These are phyloP conservation scores for Trimorus sp. DNA, from an alignment of 2,888 invertebrate genomes.

Conservation along the genomic window DNA sequence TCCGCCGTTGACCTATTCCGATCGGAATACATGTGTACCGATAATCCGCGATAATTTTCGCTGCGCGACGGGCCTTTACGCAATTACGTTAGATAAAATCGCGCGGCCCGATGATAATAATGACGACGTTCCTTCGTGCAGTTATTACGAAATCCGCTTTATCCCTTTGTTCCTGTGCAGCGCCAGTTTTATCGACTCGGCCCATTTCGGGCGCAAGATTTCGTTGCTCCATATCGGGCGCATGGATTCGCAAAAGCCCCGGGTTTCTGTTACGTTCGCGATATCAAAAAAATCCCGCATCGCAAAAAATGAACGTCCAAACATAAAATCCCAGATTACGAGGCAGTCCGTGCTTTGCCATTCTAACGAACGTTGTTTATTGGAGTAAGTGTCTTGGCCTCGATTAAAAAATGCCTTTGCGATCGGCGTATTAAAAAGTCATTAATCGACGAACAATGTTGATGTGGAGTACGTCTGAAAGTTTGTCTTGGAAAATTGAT, in stretches of 20 bases:
- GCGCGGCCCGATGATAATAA: slow-evolving; percentile 16
- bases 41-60: slow-evolving; percentile 44
- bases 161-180: background rate
- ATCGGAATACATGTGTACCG: slow-evolving; percentile 25
- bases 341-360: too few relatives aligned
- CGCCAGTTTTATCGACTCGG: slow-evolving; percentile 27
- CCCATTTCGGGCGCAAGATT: slow-evolving; percentile 23
- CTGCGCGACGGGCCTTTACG: slow-evolving; percentile 12
- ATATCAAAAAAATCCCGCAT: too few relatives aligned
- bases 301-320: background rate
- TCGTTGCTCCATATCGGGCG: slow-evolving; percentile 23
- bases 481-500: too few relatives aligned
- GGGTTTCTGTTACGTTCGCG: too few relatives aligned
- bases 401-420: slow-evolving; percentile 25
- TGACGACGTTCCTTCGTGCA: slow-evolving; percentile 17
- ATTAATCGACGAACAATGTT: slow-evolving; percentile 19
- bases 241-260: slow-evolving; percentile 9
- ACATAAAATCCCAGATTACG: background rate
- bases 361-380: slow-evolving; percentile 1
- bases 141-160: slow-evolving; percentile 27
- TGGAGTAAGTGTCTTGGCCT: slow-evolving; percentile 24
- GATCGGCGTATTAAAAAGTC: slow-evolving; percentile 20
- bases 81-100: slow-evolving; percentile 46
- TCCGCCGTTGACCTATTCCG: slow-evolving; percentile 35
- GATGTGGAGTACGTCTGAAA: too few relatives aligned